phyloP scores from a whole-genome alignment of 2,113 vertebrate genomes.

The Atractosteus spatula region DNA sequence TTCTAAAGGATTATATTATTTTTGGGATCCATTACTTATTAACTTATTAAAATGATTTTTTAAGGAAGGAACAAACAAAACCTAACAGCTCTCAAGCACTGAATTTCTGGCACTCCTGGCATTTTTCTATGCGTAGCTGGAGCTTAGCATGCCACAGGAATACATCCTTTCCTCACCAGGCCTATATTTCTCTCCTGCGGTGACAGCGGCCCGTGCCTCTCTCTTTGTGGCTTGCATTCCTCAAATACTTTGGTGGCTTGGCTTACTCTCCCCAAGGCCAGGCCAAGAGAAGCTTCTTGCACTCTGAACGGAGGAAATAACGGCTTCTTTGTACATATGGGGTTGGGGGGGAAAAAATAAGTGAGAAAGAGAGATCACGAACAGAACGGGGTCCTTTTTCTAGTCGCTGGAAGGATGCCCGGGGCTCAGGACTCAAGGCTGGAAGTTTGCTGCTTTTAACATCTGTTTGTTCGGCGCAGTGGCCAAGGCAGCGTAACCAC shows the following conservation, averaged over 20 bases:
- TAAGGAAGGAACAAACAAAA: too few relatives aligned
- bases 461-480: neutral
- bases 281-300: neutral
- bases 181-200: neutral
- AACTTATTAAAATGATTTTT: too few relatives aligned
- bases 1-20: too few relatives aligned
- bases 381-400: neutral
- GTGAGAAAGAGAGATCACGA: neutral
- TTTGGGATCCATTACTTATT: too few relatives aligned
- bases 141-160: too few relatives aligned
- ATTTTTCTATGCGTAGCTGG: too few relatives aligned
- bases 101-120: too few relatives aligned
- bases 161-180: too few relatives aligned
- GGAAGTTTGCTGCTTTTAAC: constrained; percentile 3
- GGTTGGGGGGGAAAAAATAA: neutral
- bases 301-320: neutral
- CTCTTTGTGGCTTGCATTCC: constrained; percentile 2
- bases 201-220: neutral
- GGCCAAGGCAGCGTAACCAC: neutral
- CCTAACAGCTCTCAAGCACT: too few relatives aligned
- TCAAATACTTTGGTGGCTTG: neutral
- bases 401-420: neutral
- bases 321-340: neutral
- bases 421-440: neutral
- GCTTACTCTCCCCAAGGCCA: neutral